Conservation (phyloP, 2,113 vertebrate species). For the Brachionichthys hirsutus region DNA sequence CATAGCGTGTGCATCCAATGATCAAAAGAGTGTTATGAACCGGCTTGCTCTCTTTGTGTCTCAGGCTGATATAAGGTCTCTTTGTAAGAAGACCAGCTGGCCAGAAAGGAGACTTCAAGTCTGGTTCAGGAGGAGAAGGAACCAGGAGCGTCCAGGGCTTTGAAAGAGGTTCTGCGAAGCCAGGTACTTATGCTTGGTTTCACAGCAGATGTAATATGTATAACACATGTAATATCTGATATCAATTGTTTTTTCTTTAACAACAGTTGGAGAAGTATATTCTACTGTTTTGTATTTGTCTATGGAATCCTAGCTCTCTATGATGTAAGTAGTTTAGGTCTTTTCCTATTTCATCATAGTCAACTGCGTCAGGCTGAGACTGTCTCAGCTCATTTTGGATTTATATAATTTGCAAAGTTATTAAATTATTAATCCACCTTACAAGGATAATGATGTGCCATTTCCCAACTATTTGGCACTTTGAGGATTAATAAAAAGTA, state of each 20-base stretch:
- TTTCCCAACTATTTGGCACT: no score
- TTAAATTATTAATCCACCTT: no score
- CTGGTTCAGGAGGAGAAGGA: constrained; percentile 71
- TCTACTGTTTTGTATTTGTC: constrained; percentile 83
- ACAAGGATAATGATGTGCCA: no score
- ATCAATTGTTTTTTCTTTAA: constrained; percentile 15
- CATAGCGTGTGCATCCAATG: no score
- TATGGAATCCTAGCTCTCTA: constrained; percentile 84
- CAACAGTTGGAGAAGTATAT: constrained; percentile 90
- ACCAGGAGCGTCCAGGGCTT: constrained; percentile 57
- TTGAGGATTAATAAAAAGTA: no score
- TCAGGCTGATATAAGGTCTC: constrained; percentile 53
- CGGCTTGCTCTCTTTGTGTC: not conserved
- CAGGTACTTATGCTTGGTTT: constrained; percentile 38
- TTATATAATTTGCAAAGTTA: no score
- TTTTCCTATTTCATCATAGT: not conserved
- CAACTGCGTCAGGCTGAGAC: not conserved
- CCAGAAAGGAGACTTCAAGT: constrained; percentile 56
- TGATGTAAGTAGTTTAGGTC: constrained; percentile 83
- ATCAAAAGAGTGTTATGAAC: no score
- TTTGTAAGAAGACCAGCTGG: constrained; percentile 71
- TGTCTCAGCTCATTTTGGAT: not conserved
- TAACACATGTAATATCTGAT: constrained; percentile 11
- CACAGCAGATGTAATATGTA: not conserved
- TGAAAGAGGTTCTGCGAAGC: constrained; percentile 69